Evolutionary conservation across 2,888 invertebrate species (phyloP).

Genomic region (Thymelicus lineola): DNA sequence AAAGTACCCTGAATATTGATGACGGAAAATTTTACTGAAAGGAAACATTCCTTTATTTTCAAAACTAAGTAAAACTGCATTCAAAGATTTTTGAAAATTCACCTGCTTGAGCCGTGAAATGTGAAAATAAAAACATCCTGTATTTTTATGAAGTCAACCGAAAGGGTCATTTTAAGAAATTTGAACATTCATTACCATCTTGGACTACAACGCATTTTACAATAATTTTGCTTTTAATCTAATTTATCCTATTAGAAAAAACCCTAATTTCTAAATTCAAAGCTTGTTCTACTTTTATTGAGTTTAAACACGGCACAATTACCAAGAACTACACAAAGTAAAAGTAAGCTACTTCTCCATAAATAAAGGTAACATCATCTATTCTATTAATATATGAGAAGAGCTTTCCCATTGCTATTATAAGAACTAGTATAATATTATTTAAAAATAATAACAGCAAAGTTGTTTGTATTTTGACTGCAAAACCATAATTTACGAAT

Average conservation of each 20-base stretch:
- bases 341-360: background rate
- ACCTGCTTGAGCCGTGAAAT: too few species aligned
- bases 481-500: background rate
- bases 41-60: too few species aligned
- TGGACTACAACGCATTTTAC: slow-evolving; percentile 11
- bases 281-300: slow-evolving; percentile 26
- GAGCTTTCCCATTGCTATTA: background rate
- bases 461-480: background rate
- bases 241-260: background rate
- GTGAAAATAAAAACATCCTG: too few species aligned
- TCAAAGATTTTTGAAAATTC: too few species aligned
- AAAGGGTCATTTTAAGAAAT: too few species aligned
- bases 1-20: too few species aligned
- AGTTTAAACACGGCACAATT: slow-evolving; percentile 24
- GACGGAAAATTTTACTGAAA: too few species aligned
- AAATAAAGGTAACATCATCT: background rate
- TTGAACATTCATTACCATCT: too few species aligned
- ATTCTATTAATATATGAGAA: background rate
- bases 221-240: background rate
- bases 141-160: too few species aligned
- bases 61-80: too few species aligned
- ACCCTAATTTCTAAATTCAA: background rate
- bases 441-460: background rate
- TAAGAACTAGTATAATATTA: background rate
- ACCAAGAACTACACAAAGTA: slow-evolving; percentile 2